Evolutionary conservation across 2,797 vertebrate species (phyloP), one percentile per base, ranked within the genome.

Genomic region (Sus cebifrons): DNA sequence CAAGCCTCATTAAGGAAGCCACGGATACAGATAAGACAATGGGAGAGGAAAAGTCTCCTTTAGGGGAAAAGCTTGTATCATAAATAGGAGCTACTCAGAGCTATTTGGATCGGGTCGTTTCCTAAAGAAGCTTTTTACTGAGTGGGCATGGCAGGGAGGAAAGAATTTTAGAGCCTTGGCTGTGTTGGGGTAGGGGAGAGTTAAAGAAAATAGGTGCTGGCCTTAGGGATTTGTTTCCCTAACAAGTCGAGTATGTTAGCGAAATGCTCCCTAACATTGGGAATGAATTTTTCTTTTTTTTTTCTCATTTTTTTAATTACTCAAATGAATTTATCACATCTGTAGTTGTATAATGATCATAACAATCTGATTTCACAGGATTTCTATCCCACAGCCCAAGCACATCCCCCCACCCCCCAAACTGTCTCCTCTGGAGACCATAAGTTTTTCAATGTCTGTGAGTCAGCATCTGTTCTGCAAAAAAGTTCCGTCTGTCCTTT

Each of bases 111-210:
- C 65, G n/a, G 75, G 62, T 91, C n/a, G 18, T 82, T 97, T 96
- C 85, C 78, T 77, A 49, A 97, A 81, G n/a, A 93, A 68, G 56
- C 23, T 81, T 94, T 94, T 91, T 91, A 74, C 40, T 94, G 88
- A 82, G 36, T 83, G 17, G 27, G 40, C 17, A 4, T 52, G 20
- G 44, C 44, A 49, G 44, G 44, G 65, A 68, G 67, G 73, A 92
- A 90, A 81, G 36, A 84, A 77, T 74, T 97, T 95, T 90, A 75
- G 21, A 82, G 65, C 29, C 32, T 81, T 73, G 12, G 70, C 23
- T 93, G 4, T 89, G 71, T 95, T 82, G 23, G 36, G 44, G 74
- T 40, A 79, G 25, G 12, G 12, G 49, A 73, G 81, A 86, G 27
- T 89, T 91, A 56, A 74, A 89, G 89, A 56, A 74, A 89, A 89